Evolutionary conservation across 2,888 invertebrate genomes (phyloP).

Genomic region (Monopis laevigella): DNA sequence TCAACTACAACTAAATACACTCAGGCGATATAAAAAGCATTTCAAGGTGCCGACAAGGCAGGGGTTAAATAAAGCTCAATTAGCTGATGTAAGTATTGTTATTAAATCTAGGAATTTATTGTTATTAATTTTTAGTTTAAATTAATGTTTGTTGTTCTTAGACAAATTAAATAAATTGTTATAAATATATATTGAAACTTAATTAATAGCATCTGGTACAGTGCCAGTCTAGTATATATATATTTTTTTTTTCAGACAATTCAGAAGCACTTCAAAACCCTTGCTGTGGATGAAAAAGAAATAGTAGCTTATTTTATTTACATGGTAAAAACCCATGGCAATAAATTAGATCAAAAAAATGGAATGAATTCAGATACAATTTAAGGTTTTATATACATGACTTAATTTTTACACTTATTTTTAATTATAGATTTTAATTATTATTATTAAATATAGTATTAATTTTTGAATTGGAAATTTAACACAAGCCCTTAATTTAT

Average conservation of each 20-base stretch:
- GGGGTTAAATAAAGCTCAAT: conserved; percentile 92
- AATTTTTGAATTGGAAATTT: too few relatives aligned
- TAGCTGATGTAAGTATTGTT: conserved; percentile 83
- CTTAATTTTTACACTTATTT: background rate
- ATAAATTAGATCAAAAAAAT: conserved; percentile 86
- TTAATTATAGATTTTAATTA: background rate
- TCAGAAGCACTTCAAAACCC: conserved; percentile 94
- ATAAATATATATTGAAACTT: too few relatives aligned
- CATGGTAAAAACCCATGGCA: conserved; percentile 93
- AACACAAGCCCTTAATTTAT: conserved; percentile 4
- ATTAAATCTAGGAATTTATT: too few relatives aligned
- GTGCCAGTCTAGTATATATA: background rate
- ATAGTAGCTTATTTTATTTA: conserved; percentile 95
- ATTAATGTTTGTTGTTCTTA: too few relatives aligned
- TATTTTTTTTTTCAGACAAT: conserved; percentile 76
- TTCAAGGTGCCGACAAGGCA: conserved; percentile 92
- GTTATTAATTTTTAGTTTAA: too few relatives aligned
- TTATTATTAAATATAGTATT: conserved; percentile 4
- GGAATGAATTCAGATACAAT: conserved; percentile 74
- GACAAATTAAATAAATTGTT: too few relatives aligned
- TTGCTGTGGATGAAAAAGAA: conserved; percentile 95
- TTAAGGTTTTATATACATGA: background rate
- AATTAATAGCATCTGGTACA: too few relatives aligned
- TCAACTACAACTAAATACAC: conserved; percentile 93
- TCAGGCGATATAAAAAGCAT: conserved; percentile 91